phyloP scores from a whole-genome alignment of 2,797 vertebrate genomes.

The Lycodopsis pacificus region DNA sequence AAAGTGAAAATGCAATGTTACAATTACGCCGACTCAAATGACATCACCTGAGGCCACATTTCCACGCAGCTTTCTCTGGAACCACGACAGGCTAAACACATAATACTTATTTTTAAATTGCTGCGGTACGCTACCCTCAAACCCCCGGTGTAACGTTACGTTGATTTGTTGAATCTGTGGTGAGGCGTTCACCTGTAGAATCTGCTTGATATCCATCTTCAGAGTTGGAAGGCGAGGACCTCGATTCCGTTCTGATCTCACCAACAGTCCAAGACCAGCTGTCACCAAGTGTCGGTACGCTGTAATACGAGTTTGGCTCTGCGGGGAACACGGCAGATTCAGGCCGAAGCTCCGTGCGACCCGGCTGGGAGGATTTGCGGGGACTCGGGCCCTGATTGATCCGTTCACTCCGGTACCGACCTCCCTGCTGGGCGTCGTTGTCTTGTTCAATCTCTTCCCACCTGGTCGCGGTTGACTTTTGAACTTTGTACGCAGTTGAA shows the following conservation, averaged over 20 bases:
- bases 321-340: not conserved
- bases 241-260: not conserved
- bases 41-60: not conserved
- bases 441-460: not conserved
- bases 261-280: slow-evolving; percentile 44
- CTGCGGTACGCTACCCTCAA: not conserved
- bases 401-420: not conserved
- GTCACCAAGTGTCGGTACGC: not conserved
- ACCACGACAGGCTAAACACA: not conserved
- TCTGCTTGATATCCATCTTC: slow-evolving; percentile 62
- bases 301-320: accelerated
- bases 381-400: not conserved
- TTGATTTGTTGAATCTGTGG: not conserved
- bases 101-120: not conserved
- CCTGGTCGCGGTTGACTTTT: not conserved
- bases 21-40: not conserved
- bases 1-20: too few relatives aligned
- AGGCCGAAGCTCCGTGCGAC: not conserved
- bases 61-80: not conserved
- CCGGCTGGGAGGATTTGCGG: not conserved
- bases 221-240: not conserved
- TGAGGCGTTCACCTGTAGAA: slow-evolving; percentile 61
- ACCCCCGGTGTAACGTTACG: not conserved
- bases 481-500: not conserved
- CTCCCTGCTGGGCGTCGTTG: not conserved